Percentiles rank a stretch among this genome's conserved stretches.
Conservation (phyloP, 2,888 invertebrate genomes). For the Arge pagana region DNA sequence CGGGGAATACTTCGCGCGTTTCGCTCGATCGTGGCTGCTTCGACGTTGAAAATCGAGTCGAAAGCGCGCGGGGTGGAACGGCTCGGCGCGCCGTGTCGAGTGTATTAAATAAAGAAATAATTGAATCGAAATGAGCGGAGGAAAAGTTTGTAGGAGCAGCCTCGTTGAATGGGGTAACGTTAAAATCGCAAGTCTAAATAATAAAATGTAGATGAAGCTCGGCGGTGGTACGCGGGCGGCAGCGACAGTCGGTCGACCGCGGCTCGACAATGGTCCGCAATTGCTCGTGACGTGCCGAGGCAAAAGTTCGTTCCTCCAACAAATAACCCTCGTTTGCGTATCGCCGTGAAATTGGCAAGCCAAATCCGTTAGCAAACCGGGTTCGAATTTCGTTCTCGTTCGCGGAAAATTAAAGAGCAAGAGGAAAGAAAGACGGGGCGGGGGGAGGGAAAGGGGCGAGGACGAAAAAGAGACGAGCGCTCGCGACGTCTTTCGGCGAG, state of each 20-base stretch:
- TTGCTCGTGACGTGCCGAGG: neutral
- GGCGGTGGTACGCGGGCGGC: neutral
- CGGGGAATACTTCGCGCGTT: too few relatives aligned
- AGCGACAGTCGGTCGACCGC: neutral
- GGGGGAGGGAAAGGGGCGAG: neutral
- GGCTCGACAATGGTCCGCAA: slow-evolving; percentile 1
- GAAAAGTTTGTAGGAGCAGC: too few relatives aligned
- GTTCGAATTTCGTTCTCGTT: neutral
- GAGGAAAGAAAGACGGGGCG: neutral
- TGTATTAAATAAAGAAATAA: too few relatives aligned
- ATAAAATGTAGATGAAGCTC: neutral
- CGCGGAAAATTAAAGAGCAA: neutral
- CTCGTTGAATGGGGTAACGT: too few relatives aligned
- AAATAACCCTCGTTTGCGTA: slow-evolving; percentile 9
- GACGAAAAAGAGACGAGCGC: neutral
- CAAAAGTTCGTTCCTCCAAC: slow-evolving; percentile 4
- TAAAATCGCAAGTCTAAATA: neutral
- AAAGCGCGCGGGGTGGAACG: too few relatives aligned
- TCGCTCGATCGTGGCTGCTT: too few relatives aligned
- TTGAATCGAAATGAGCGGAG: too few relatives aligned
- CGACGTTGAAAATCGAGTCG: too few relatives aligned
- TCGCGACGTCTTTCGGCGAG: too few relatives aligned
- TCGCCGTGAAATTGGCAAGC: slow-evolving; percentile 4
- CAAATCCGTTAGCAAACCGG: neutral
- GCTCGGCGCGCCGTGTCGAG: too few relatives aligned